A percentile compares a stretch with the other conserved stretches of the same genome.
phyloP scores from a whole-genome alignment of 2,797 vertebrate genomes.

The Lepilemur ruficaudatus region DNA sequence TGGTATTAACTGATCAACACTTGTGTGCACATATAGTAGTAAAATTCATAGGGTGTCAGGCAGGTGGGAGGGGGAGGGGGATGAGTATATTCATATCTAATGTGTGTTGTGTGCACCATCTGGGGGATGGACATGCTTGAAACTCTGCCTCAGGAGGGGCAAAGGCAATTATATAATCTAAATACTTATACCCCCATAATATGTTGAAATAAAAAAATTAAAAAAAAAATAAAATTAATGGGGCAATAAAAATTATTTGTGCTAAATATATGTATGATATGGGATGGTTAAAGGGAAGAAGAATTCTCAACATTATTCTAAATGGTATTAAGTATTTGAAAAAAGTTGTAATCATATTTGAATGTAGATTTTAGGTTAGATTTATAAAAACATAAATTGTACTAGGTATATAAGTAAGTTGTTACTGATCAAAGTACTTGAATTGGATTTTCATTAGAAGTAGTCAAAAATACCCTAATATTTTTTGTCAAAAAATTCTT shows the following conservation, averaged over 20 bases:
- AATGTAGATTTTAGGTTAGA: background rate
- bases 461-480: background rate
- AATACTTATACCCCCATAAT: too few species aligned
- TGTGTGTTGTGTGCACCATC: rapidly evolving
- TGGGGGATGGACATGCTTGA: too few species aligned
- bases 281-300: background rate
- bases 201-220: too few species aligned
- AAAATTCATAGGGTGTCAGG: too few species aligned
- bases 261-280: background rate
- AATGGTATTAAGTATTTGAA: background rate
- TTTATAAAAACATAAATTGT: slow-evolving; percentile 25
- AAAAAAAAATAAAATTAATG: too few species aligned
- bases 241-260: background rate
- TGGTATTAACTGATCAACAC: too few species aligned
- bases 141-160: too few species aligned
- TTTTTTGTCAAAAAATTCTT: background rate
- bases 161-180: too few species aligned
- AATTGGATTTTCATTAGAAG: background rate
- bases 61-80: too few species aligned
- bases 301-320: background rate
- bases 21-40: too few species aligned
- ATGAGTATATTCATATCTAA: too few species aligned
- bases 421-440: background rate
- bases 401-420: background rate
- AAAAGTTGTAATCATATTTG: background rate